Base-by-base conservation (phyloP, 2,888 invertebrate species). In the Craniophora ligustri region DNA sequence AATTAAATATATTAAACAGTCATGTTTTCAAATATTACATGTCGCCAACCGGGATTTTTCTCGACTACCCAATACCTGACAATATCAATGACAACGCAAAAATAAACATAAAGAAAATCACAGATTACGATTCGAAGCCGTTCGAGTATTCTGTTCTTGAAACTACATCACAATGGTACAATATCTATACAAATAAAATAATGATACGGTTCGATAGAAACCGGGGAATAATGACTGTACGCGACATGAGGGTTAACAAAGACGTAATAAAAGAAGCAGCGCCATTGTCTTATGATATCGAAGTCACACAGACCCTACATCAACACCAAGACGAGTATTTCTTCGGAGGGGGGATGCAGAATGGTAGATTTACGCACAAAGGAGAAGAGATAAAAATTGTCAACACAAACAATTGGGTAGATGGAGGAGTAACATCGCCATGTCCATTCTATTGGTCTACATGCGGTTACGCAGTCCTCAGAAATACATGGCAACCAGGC, bases 281-380 rank as follows among this genome's bases (percentile, higher is more conserved):
- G 41, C 72, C 91, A 19, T 72, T 92, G 64, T 79, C 75, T 35
- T 89, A 91, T 21, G 67, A 84, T 55, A 59, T 63, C 21, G 62
- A 72, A 65, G 70, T 79, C n/a, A 84, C 59, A 32, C 92, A 92
- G 65, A 81, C 72, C 7, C 70, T 90, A 45, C 31, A 69, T 19
- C 89, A 90, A 70, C 51, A 73, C 26, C 35, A 76, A 36, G 76
- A 88, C 28, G 92, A 93, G 64, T 84, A 83, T 72, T 93, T 84
- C 70, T 93, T 86, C 50, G 92, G 92, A 15, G 92, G 92, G 16
- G 92, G 92, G 21, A 92, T 92, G 92, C 92, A 92, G 63, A 92
- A 92, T 63, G 92, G 92, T 3, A 82, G 88, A 67, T 93, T 92
- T 50, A 81, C 85, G 13, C 92, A 92, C 59, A 92, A 92, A 79